These are phyloP conservation scores for Eurytoma californica DNA, from an alignment of 2,888 invertebrate species.

Conservation along the genomic window DNA sequence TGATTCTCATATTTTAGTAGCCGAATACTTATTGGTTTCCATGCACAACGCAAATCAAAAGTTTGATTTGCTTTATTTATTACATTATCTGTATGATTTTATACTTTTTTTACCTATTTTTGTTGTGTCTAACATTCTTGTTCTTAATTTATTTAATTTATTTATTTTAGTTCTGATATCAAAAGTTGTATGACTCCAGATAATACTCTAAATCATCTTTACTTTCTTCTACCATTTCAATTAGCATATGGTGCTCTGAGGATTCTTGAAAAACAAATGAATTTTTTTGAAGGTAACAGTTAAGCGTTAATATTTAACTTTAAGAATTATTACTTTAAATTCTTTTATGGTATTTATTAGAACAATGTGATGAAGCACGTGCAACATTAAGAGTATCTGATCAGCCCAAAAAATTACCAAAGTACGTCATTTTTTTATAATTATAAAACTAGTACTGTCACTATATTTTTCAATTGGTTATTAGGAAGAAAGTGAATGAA, in stretches of 20 bases:
- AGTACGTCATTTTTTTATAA: too few species aligned
- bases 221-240: constrained; percentile 18
- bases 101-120: too few species aligned
- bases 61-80: too few species aligned
- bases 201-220: not conserved
- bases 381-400: too few species aligned
- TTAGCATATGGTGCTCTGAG: constrained; percentile 11
- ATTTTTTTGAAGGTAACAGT: constrained; percentile 5
- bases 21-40: too few species aligned
- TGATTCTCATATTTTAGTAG: too few species aligned
- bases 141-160: not conserved
- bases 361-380: too few species aligned
- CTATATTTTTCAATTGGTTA: not conserved
- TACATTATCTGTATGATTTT: too few species aligned
- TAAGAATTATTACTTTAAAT: not conserved
- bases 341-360: not conserved
- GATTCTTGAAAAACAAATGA: constrained; percentile 11
- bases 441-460: not conserved
- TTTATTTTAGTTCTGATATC: constrained; percentile 28
- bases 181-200: not conserved
- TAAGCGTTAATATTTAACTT: not conserved
- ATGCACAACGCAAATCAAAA: too few species aligned
- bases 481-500: not conserved
- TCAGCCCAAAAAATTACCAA: too few species aligned
- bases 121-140: too few species aligned